phyloP scores from a whole-genome alignment of 2,888 invertebrate genomes.

The Phyllotreta cruciferae region DNA sequence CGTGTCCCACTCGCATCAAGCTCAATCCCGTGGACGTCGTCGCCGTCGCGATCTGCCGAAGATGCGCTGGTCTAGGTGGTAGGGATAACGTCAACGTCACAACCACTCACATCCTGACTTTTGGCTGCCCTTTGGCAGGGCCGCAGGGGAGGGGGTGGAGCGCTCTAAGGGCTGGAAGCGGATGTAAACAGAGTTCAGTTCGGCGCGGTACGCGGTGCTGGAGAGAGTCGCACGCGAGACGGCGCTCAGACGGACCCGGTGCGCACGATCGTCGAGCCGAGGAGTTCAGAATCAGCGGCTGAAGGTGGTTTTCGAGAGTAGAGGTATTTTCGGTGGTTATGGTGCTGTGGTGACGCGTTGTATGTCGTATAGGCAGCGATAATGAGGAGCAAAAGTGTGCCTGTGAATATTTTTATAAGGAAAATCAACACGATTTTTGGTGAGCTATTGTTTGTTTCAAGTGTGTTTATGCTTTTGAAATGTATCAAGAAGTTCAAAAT shows the following conservation, averaged over 20 bases:
- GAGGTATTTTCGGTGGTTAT: not conserved
- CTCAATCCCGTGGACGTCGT: too few relatives aligned
- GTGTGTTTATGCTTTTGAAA: not conserved
- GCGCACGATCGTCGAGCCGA: too few relatives aligned
- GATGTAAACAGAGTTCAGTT: constrained; percentile 50
- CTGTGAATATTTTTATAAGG: constrained; percentile 48
- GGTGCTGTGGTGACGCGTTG: constrained; percentile 4
- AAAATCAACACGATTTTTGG: constrained; percentile 49
- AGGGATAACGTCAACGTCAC: constrained; percentile 49
- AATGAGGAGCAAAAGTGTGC: constrained; percentile 50
- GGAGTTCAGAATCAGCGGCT: too few relatives aligned
- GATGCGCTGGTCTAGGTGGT: constrained; percentile 32
- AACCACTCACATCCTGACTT: constrained; percentile 54
- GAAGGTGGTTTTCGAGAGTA: too few relatives aligned
- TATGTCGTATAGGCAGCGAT: constrained; percentile 22
- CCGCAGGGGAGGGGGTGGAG: constrained; percentile 47
- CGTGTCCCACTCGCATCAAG: too few relatives aligned
- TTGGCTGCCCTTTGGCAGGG: constrained; percentile 45
- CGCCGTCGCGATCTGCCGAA: constrained; percentile 13
- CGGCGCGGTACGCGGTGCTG: constrained; percentile 44
- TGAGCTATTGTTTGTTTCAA: constrained; percentile 31
- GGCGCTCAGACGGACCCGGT: constrained; percentile 17
- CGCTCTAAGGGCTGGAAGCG: constrained; percentile 42
- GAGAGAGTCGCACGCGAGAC: constrained; percentile 24
- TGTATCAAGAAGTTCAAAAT: not conserved